Percentiles rank a stretch among this genome's conserved stretches.
These are phyloP conservation scores for Tragulus kanchil DNA, from an alignment of 2,113 vertebrate species.

Conservation along the genomic window DNA sequence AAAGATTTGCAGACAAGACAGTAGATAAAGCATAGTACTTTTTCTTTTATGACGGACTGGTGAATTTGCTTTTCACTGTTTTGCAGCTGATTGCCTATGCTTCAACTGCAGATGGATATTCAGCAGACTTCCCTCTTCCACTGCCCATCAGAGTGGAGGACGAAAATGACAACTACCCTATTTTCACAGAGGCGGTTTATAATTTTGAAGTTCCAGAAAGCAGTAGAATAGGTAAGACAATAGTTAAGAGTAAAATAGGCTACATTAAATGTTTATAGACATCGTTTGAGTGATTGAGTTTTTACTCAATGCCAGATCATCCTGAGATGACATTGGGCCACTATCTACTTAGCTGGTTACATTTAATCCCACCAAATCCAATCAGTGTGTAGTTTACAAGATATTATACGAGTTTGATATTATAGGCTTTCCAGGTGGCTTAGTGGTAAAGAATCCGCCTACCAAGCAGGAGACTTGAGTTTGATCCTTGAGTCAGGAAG, in stretches of 20 bases:
- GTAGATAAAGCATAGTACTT: background rate
- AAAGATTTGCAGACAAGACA: background rate
- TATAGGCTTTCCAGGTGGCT: background rate
- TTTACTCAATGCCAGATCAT: background rate
- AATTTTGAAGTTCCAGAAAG: constrained; percentile 89
- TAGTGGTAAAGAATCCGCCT: background rate
- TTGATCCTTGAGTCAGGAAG: background rate
- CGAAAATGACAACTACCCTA: constrained; percentile 92
- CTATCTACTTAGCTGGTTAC: background rate
- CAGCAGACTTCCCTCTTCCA: constrained; percentile 87
- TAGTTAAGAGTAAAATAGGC: constrained; percentile 17
- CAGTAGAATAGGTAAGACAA: constrained; percentile 87
- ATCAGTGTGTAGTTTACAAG: background rate
- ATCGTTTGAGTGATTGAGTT: background rate
- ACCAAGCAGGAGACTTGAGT: background rate
- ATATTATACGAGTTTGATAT: background rate
- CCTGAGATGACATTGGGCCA: background rate
- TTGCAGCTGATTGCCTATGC: constrained; percentile 89
- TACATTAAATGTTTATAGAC: background rate
- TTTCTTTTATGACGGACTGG: background rate
- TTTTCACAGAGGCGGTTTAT: constrained; percentile 84
- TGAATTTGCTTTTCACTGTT: constrained; percentile 1
- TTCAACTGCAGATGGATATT: constrained; percentile 66
- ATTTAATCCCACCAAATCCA: background rate
- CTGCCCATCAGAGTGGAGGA: constrained; percentile 90